Evolutionary conservation across 2,888 invertebrate genomes (phyloP), one percentile per base, ranked within the genome.

Genomic region (Hylaea fasciaria): DNA sequence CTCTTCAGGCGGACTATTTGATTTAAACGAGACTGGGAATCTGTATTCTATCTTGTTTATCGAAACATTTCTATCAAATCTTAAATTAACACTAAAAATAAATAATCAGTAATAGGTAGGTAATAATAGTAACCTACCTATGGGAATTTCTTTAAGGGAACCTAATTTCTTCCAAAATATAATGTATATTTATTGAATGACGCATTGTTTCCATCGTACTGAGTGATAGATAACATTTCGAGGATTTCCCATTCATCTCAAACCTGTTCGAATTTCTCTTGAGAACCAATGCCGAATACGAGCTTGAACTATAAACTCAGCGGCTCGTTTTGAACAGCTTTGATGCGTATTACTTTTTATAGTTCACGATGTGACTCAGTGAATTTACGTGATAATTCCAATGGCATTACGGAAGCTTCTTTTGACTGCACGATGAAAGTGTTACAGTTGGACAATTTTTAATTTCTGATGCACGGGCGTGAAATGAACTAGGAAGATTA

Each of bases 181-280:
- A n/a, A n/a, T n/a, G 10, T 16, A n/a, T 14, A 41, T 17, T 11
- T 50, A 53, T 14, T 35, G 14, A 44, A 56, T 60, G 53, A 55
- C 29, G 47, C 47, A 49, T 49, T 58, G 43, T 53, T 43, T 44
- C 50, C 47, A 39, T 52, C 48, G 45, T 14, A 43, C 57, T 35
- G 49, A 65, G 29, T 66, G 48, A 57, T 59, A 47, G 48, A 57
- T 59, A 47, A 51, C 13, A 44, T 37, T 58, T 53, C 57, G 59
- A 53, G 16, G 50, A 55, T 57, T 64, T 59, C 54, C 53, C 52
- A 58, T 62, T 64, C 55, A 56, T 57, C 40, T 45, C 16, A 17
- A 48, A 67, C 65, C 52, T 50, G 65, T 67, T 57, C 16, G 53
- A 45, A 61, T 67, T 64, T 69, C 69, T 64, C 69, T 66, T 51